These are phyloP conservation scores for Dermolepida albohirtum DNA, from an alignment of 2,888 invertebrate species.

Conservation along the genomic window DNA sequence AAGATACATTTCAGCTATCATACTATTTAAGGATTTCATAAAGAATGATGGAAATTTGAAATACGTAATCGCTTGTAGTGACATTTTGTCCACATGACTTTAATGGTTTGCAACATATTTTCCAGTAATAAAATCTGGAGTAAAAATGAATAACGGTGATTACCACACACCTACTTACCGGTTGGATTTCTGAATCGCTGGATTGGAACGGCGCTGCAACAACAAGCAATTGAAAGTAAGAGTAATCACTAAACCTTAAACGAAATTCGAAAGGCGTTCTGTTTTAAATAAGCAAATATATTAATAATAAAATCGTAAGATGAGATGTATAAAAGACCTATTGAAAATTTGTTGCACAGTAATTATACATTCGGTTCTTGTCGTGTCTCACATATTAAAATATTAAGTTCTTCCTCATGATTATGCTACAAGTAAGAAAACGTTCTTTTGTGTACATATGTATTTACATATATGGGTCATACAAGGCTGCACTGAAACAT, in stretches of 20 bases:
- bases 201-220: slow-evolving; percentile 19
- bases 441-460: too few species aligned
- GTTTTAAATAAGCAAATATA: slow-evolving; percentile 4
- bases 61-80: not conserved
- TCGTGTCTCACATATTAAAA: too few species aligned
- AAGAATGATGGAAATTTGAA: too few species aligned
- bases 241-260: slow-evolving; percentile 18
- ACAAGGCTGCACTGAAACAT: too few species aligned
- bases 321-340: not conserved
- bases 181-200: slow-evolving; percentile 31
- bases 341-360: not conserved
- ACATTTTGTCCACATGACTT: not conserved
- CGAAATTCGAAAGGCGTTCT: slow-evolving; percentile 21
- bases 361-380: too few species aligned
- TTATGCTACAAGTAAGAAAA: too few species aligned
- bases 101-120: slow-evolving; percentile 15
- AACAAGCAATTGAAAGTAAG: slow-evolving; percentile 31
- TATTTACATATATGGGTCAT: too few species aligned
- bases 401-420: too few species aligned
- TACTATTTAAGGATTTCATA: too few species aligned
- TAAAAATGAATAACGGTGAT: slow-evolving; percentile 13
- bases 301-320: slow-evolving; percentile 9
- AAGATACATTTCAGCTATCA: too few species aligned
- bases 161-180: slow-evolving; percentile 25
- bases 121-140: slow-evolving; percentile 10